phyloP scores from a whole-genome alignment of 2,113 vertebrate species.

The Balaenoptera acutorostrata region DNA sequence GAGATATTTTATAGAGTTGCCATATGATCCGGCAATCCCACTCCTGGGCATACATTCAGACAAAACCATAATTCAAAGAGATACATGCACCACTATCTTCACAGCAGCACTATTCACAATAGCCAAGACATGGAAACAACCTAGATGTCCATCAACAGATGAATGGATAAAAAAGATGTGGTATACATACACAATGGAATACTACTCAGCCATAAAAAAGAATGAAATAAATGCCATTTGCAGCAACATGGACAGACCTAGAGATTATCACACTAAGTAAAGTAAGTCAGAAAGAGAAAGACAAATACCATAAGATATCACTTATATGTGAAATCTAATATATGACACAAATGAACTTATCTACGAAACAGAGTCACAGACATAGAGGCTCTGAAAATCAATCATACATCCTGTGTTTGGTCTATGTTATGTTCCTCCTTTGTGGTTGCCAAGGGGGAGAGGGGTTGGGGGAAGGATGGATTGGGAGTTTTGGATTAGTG shows the following conservation, averaged over 20 bases:
- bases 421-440: not conserved
- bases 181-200: not conserved
- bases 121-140: not conserved
- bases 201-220: not conserved
- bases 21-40: not conserved
- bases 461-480: fast-evolving
- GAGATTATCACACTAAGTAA: not conserved
- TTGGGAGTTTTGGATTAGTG: not conserved
- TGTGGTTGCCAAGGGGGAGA: not conserved
- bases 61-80: not conserved
- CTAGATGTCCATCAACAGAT: not conserved
- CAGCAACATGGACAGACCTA: not conserved
- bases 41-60: not conserved
- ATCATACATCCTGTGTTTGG: not conserved
- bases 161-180: not conserved
- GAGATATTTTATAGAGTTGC: not conserved
- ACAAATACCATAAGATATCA: not conserved
- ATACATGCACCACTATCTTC: not conserved
- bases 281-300: not conserved
- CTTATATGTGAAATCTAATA: not conserved
- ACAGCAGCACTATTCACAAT: not conserved
- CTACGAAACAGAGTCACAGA: not conserved
- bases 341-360: not conserved
- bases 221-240: not conserved
- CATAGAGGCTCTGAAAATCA: not conserved